phyloP scores from a whole-genome alignment of 1,140 invertebrate species.

The Tetranychus urticae region DNA sequence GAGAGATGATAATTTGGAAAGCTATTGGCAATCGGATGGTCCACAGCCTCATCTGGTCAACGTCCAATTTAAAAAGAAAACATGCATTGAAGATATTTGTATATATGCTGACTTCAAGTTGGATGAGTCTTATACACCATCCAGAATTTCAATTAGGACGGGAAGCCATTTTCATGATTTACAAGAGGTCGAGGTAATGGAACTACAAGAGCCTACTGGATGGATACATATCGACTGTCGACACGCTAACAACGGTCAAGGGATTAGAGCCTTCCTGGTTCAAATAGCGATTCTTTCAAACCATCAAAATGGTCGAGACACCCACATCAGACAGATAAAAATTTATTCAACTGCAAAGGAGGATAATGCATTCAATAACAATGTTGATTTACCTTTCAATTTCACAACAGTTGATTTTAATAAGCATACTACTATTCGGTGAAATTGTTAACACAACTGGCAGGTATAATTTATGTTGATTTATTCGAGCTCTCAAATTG shows the following conservation, averaged over 20 bases:
- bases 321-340: slow-evolving; percentile 89
- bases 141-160: slow-evolving; percentile 73
- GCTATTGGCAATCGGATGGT: slow-evolving; percentile 98
- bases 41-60: slow-evolving; percentile 92
- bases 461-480: no score
- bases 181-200: slow-evolving; percentile 85
- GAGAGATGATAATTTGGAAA: slow-evolving; percentile 77
- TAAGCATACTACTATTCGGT: slow-evolving; percentile 19
- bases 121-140: slow-evolving; percentile 97
- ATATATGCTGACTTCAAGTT: slow-evolving; percentile 93
- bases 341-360: slow-evolving; percentile 68
- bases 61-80: slow-evolving; percentile 89
- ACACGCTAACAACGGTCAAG: slow-evolving; percentile 49
- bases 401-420: slow-evolving; percentile 4
- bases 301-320: slow-evolving; percentile 94
- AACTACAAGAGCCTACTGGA: slow-evolving; percentile 75
- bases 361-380: slow-evolving; percentile 35
- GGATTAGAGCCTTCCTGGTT: slow-evolving; percentile 82
- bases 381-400: slow-evolving; percentile 17
- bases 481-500: no score
- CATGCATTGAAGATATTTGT: slow-evolving; percentile 77
- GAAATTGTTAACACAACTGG: slow-evolving; percentile 20
- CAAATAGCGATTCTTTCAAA: slow-evolving; percentile 92
- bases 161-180: slow-evolving; percentile 93
- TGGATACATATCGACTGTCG: slow-evolving; percentile 85